Evolutionary conservation across 2,888 invertebrate species (phyloP).

Genomic region (Meliscaeva auricollis): DNA sequence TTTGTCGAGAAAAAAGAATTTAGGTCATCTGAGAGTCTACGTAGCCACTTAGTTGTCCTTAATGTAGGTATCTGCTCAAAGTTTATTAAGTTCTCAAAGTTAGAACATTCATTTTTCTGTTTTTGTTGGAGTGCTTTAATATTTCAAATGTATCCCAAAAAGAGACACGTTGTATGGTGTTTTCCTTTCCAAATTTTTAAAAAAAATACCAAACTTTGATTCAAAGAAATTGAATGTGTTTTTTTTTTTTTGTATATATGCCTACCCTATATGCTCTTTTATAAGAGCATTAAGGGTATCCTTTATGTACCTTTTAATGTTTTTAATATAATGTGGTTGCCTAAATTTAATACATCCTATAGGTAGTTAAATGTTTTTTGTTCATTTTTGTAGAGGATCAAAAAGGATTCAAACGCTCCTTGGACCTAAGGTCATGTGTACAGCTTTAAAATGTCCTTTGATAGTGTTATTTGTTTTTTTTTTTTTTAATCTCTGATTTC

Average conservation of each 20-base stretch:
- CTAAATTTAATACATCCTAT: too few species aligned
- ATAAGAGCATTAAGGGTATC: too few species aligned
- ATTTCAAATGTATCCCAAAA: background rate
- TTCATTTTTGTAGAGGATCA: background rate
- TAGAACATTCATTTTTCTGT: too few species aligned
- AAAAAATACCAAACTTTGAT: too few species aligned
- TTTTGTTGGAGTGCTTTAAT: background rate
- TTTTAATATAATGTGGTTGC: background rate
- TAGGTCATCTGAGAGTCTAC: background rate
- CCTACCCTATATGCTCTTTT: too few species aligned
- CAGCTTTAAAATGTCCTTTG: too few species aligned
- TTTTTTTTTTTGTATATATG: too few species aligned
- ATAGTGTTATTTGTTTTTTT: too few species aligned
- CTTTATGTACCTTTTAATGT: background rate
- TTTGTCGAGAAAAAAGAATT: background rate
- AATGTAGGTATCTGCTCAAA: background rate
- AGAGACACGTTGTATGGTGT: too few species aligned
- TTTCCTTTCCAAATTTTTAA: background rate
- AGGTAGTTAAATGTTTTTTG: background rate
- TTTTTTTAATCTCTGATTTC: too few species aligned
- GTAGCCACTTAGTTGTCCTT: background rate
- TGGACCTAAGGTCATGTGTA: background rate
- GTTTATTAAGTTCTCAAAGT: background rate
- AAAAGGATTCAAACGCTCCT: background rate
- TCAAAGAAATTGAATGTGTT: too few species aligned